Percentiles rank a stretch among this genome's conserved stretches.
phyloP scores from a whole-genome alignment of 2,888 invertebrate species.

The Plebejus anna region DNA sequence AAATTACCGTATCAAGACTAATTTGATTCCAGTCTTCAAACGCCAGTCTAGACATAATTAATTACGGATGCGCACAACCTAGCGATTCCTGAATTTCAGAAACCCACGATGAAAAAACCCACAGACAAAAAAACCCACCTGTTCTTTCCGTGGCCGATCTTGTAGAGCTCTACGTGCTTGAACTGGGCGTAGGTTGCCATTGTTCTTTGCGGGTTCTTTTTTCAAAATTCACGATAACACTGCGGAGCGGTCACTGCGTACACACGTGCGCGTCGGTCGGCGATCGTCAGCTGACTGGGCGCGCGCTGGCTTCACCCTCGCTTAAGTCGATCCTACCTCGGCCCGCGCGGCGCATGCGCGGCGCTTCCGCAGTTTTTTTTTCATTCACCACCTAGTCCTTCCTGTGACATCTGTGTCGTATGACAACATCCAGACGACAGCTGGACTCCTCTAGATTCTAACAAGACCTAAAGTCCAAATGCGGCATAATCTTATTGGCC shows the following conservation, averaged over 20 bases:
- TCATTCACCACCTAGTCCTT: slow-evolving; percentile 46
- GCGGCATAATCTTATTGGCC: too few species aligned
- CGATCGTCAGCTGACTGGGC: slow-evolving; percentile 76
- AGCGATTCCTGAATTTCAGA: slow-evolving; percentile 35
- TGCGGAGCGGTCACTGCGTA: slow-evolving; percentile 45
- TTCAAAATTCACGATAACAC: slow-evolving; percentile 42
- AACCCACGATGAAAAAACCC: too few species aligned
- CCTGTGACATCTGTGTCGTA: slow-evolving; percentile 44
- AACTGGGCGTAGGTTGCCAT: slow-evolving; percentile 96
- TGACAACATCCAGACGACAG: background rate
- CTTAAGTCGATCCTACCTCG: slow-evolving; percentile 76
- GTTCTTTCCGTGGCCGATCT: slow-evolving; percentile 95
- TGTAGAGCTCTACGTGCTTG: slow-evolving; percentile 96
- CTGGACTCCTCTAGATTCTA: background rate
- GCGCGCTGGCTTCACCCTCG: slow-evolving; percentile 68
- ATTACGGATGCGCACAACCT: slow-evolving; percentile 22
- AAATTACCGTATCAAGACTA: background rate
- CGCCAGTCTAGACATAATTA: background rate
- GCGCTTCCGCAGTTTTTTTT: slow-evolving; percentile 56
- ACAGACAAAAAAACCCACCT: slow-evolving; percentile 76
- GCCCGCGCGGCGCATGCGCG: slow-evolving; percentile 72
- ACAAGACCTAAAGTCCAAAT: too few species aligned
- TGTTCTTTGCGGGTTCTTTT: slow-evolving; percentile 45
- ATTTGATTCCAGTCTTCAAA: background rate
- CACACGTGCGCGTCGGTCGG: slow-evolving; percentile 46